These are phyloP conservation scores for Dunckerocampus dactyliophorus DNA, from an alignment of 2,113 vertebrate species.

Conservation along the genomic window DNA sequence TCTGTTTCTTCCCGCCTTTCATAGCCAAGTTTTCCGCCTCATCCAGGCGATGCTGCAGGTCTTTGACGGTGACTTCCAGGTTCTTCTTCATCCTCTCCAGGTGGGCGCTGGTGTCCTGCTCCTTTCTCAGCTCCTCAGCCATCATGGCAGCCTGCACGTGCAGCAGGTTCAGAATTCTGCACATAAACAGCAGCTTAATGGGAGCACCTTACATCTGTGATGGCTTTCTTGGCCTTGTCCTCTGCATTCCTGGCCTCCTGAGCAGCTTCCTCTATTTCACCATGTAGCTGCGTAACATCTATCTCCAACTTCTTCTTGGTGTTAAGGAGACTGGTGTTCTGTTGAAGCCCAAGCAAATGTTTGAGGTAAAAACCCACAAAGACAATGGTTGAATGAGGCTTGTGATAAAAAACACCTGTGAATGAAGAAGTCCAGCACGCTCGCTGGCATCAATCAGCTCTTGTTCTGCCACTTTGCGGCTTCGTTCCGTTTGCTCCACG, in stretches of 20 bases:
- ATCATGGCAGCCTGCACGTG: conserved; percentile 74
- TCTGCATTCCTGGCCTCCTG: conserved; percentile 75
- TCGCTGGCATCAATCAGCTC: conserved; percentile 46
- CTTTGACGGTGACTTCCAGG: conserved; percentile 50
- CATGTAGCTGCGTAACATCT: conserved; percentile 35
- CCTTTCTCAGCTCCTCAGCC: conserved; percentile 57
- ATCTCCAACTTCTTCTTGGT: conserved; percentile 49
- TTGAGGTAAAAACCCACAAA: not conserved
- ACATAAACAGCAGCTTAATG: fast-evolving
- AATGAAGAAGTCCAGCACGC: conserved; percentile 43
- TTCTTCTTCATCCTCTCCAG: conserved; percentile 65
- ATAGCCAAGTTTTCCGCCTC: conserved; percentile 78
- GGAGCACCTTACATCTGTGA: conserved; percentile 44
- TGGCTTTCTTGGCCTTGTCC: conserved; percentile 74
- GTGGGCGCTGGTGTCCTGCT: conserved; percentile 56
- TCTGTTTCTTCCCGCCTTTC: conserved; percentile 78
- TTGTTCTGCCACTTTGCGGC: conserved; percentile 44
- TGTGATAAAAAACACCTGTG: conserved; percentile 38
- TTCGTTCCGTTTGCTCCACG: conserved; percentile 72
- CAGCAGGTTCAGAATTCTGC: not conserved
- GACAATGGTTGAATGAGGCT: not conserved
- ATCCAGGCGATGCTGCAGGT: conserved; percentile 57
- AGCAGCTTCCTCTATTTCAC: conserved; percentile 47
- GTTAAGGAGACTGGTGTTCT: conserved; percentile 66
- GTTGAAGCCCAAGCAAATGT: not conserved